Percentiles rank a stretch among this genome's conserved stretches.
Conservation (phyloP, 1,140 invertebrate genomes). For the Cryptotermes secundus region DNA sequence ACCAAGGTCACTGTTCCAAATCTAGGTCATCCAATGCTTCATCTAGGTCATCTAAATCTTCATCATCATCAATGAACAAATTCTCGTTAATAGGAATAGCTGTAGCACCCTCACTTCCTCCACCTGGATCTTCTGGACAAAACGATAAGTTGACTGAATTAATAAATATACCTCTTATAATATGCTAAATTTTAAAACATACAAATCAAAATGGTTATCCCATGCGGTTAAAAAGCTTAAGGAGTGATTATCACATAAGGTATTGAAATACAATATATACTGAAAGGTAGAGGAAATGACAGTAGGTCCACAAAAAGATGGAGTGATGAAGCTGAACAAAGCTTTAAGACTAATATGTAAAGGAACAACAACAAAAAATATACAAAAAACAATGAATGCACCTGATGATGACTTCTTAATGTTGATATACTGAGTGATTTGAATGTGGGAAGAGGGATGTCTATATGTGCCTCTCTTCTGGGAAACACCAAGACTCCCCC, state of each 20-base stretch:
- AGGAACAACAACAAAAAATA: no score
- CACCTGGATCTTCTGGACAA: slow-evolving; percentile 19
- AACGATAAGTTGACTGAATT: not conserved
- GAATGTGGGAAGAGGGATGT: no score
- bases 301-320: no score
- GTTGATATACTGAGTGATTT: not conserved
- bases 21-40: slow-evolving; percentile 78
- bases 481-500: no score
- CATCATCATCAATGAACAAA: slow-evolving; percentile 81
- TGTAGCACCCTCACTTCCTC: slow-evolving; percentile 41
- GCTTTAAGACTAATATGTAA: no score
- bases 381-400: not conserved
- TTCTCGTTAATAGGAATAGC: slow-evolving; percentile 88
- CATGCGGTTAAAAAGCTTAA: no score
- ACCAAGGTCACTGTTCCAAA: slow-evolving; percentile 44
- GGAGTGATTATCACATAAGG: no score
- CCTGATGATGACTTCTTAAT: not conserved
- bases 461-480: no score
- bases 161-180: not conserved
- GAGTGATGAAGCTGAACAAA: no score
- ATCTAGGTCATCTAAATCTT: slow-evolving; percentile 71
- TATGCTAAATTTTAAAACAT: not conserved
- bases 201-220: not conserved
- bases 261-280: no score
- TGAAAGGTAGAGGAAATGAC: no score